These are phyloP conservation scores for Tympanoctomys barrerae DNA, from an alignment of 2,797 vertebrate species.

Conservation along the genomic window DNA sequence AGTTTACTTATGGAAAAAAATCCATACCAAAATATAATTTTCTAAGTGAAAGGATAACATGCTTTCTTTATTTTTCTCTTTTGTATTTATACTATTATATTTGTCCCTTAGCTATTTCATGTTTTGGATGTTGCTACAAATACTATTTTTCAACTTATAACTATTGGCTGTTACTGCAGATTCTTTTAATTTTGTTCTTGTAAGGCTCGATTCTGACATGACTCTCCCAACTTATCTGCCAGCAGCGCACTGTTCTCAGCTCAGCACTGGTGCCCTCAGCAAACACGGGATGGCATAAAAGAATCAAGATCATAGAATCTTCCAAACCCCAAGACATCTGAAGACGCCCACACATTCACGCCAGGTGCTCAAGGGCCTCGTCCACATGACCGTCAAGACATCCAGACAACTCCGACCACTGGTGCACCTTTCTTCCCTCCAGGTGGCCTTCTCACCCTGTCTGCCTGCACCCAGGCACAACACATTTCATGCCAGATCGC, in stretches of 20 bases:
- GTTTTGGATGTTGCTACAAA: neutral
- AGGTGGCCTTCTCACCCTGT: neutral
- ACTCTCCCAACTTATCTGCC: neutral
- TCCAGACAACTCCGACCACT: neutral
- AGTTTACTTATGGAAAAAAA: neutral
- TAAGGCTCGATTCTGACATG: neutral
- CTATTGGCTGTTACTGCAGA: neutral
- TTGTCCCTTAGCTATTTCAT: neutral
- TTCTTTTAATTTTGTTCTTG: neutral
- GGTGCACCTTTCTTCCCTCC: neutral
- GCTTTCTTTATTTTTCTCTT: neutral
- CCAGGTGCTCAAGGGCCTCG: neutral
- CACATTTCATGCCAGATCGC: neutral
- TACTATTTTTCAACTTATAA: constrained; percentile 2
- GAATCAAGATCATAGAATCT: neutral
- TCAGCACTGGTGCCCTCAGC: neutral
- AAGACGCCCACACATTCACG: neutral
- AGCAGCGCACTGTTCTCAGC: neutral
- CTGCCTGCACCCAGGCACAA: neutral
- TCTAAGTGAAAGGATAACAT: neutral
- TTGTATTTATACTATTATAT: neutral
- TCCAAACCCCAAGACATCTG: neutral
- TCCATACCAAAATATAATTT: neutral
- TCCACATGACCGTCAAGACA: neutral
- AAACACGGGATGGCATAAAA: neutral